These are phyloP conservation scores for Hiodon tergisus DNA, from an alignment of 2,113 vertebrate species.

Conservation along the genomic window DNA sequence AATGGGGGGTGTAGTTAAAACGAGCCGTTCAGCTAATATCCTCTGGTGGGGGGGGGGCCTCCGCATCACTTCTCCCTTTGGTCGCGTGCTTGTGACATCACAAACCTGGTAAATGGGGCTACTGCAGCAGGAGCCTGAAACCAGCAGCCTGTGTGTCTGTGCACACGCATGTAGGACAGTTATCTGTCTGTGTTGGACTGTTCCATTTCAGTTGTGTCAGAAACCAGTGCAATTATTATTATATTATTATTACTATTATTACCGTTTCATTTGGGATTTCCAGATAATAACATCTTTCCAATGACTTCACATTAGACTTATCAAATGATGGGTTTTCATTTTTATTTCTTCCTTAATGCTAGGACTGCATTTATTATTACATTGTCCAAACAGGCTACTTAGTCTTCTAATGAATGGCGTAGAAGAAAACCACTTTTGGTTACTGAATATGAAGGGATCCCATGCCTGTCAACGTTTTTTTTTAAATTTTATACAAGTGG, in stretches of 20 bases:
- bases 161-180: constrained; percentile 9
- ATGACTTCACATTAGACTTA: constrained; percentile 25
- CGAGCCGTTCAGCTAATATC: constrained; percentile 38
- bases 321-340: constrained; percentile 30
- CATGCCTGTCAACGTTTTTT: constrained; percentile 47
- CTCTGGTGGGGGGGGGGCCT: not conserved
- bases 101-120: not conserved
- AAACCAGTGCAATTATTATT: constrained; percentile 66
- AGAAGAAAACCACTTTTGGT: constrained; percentile 58
- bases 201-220: constrained; percentile 62
- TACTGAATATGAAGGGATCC: constrained; percentile 60
- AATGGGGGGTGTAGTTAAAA: constrained; percentile 33
- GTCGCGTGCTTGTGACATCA: not conserved
- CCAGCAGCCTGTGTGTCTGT: not conserved
- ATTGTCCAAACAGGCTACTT: constrained; percentile 59
- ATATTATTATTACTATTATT: constrained; percentile 54
- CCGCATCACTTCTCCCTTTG: not conserved
- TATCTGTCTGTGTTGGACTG: constrained; percentile 45
- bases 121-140: not conserved
- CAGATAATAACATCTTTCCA: constrained; percentile 31
- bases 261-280: constrained; percentile 42
- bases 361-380: constrained; percentile 67
- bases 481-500: constrained; percentile 59
- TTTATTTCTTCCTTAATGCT: constrained; percentile 54
- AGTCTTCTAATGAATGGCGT: constrained; percentile 54